Evolutionary conservation across 1,140 invertebrate species (phyloP).

Genomic region (Latrodectus geometricus): DNA sequence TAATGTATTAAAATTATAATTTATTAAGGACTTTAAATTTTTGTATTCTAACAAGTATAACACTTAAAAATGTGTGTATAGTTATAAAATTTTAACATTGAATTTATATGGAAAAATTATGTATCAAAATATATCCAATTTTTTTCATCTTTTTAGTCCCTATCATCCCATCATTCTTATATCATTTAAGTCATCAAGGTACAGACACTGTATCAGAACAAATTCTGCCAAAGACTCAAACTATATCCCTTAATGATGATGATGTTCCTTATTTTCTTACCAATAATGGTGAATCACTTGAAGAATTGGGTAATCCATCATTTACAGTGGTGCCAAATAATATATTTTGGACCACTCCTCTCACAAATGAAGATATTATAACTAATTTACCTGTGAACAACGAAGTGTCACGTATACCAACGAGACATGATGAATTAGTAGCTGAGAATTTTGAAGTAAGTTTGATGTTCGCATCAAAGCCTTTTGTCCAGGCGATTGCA

Average conservation of each 20-base stretch:
- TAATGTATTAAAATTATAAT: too few species aligned
- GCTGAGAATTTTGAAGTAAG: slow-evolving; percentile 96
- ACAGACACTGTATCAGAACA: slow-evolving; percentile 3
- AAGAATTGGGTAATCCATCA: slow-evolving; percentile 2
- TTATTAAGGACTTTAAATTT: too few species aligned
- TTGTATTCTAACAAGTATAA: too few species aligned
- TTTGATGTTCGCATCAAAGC: slow-evolving; percentile 98
- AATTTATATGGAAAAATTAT: too few species aligned
- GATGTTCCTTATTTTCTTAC: slow-evolving; percentile 36
- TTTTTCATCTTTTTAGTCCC: slow-evolving; percentile 29
- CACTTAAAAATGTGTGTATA: too few species aligned
- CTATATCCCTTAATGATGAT: slow-evolving; percentile 21
- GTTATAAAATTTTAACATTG: too few species aligned
- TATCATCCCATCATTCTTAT: slow-evolving; percentile 56
- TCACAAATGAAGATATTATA: background rate
- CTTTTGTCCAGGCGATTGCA: slow-evolving; percentile 92
- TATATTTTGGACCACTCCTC: slow-evolving; percentile 26
- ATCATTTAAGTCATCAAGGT: slow-evolving; percentile 38
- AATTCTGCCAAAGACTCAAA: slow-evolving; percentile 1
- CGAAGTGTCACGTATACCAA: slow-evolving; percentile 20
- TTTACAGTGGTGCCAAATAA: slow-evolving; percentile 51
- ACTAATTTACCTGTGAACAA: slow-evolving; percentile 37
- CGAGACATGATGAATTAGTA: slow-evolving; percentile 85
- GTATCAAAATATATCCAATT: background rate
- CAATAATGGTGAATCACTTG: background rate